Percentiles rank a stretch among this genome's conserved stretches.
These are phyloP conservation scores for Itoplectis maculator DNA, from an alignment of 2,888 invertebrate genomes.

Conservation along the genomic window DNA sequence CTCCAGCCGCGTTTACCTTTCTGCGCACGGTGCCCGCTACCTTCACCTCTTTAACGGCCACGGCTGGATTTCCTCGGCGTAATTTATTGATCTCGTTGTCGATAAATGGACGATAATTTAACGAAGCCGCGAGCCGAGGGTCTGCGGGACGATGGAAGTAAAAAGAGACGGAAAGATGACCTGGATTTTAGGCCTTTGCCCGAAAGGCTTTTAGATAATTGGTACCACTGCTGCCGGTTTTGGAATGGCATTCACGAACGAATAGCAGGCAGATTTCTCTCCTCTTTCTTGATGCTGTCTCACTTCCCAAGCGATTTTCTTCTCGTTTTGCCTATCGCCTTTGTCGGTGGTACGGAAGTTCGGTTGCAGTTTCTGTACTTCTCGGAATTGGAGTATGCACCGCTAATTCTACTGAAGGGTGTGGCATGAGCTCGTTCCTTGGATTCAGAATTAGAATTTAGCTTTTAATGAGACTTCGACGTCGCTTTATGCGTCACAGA, in stretches of 20 bases:
- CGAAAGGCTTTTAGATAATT: slow-evolving; percentile 66
- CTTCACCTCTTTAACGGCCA: slow-evolving; percentile 43
- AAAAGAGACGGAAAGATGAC: slow-evolving; percentile 48
- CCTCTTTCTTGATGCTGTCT: slow-evolving; percentile 21
- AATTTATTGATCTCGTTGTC: slow-evolving; percentile 63
- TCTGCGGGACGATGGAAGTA: neutral
- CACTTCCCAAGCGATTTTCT: slow-evolving; percentile 7
- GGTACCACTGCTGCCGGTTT: slow-evolving; percentile 48
- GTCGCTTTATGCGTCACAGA: neutral
- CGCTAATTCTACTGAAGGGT: neutral
- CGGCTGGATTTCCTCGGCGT: slow-evolving; percentile 43
- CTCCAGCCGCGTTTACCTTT: too few species aligned
- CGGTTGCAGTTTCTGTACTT: slow-evolving; percentile 15
- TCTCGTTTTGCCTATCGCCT: slow-evolving; percentile 4
- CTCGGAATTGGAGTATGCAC: slow-evolving; percentile 3
- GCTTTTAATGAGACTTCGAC: slow-evolving; percentile 15
- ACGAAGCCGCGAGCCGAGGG: slow-evolving; percentile 24
- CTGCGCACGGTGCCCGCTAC: slow-evolving; percentile 29
- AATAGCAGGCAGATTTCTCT: slow-evolving; percentile 28
- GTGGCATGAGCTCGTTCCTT: slow-evolving; percentile 3
- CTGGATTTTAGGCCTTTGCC: slow-evolving; percentile 58
- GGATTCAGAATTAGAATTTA: slow-evolving; percentile 28
- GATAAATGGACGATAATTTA: slow-evolving; percentile 62
- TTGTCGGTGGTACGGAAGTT: neutral
- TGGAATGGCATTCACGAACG: slow-evolving; percentile 40